Base-by-base conservation (phyloP, 2,797 vertebrate genomes). In the Ibycter americanus region DNA sequence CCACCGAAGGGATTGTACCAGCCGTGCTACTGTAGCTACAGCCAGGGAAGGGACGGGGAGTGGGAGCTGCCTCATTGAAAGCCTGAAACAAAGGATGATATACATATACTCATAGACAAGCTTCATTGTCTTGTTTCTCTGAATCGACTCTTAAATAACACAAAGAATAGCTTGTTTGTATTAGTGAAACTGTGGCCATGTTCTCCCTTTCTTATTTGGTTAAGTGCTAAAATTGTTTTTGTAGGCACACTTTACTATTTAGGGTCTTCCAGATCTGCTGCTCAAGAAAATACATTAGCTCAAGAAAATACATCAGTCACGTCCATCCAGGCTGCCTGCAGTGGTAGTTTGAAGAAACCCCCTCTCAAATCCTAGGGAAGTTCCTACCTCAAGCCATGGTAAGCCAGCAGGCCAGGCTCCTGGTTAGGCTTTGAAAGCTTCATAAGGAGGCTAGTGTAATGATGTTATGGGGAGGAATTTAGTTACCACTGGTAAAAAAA, bases 161-260 rank as follows among this genome's bases (percentile, higher is more conserved):
- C 81, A 34, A 25, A 79, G 87, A 85, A 19, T 16, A 15, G 17
- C 55, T 79, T 49, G 47, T 80, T 87, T 93, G 83, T 93, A 2
- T 51, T 56, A 5, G 4, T 5, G 31, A 25, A 87, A 25, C 81
- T 29, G 12, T 42, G 84, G 73, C 81, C 23, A 4, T 62, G 22
- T 32, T 56, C 55, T n/a, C 55, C 10, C 19, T 25, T 36, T 68
- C 36, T 17, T 4, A 3, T 6, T 66, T n/a, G 32, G 34, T 62
- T 2, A 42, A 76, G 77, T 23, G 73, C 77, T 79, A 7, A 66
- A 77, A 47, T 71, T 1, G 46, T 73, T 87, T 85, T 36, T 55
- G 59, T 58, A 47, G 71, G 22, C 12, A 3, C 0, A 0, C 5
- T 87, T 86, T 29, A 15, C 8, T 70, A 0, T n/a, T 47, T 58